Evolutionary conservation across 2,113 vertebrate species (phyloP).

Genomic region (Bothrops jararaca): DNA sequence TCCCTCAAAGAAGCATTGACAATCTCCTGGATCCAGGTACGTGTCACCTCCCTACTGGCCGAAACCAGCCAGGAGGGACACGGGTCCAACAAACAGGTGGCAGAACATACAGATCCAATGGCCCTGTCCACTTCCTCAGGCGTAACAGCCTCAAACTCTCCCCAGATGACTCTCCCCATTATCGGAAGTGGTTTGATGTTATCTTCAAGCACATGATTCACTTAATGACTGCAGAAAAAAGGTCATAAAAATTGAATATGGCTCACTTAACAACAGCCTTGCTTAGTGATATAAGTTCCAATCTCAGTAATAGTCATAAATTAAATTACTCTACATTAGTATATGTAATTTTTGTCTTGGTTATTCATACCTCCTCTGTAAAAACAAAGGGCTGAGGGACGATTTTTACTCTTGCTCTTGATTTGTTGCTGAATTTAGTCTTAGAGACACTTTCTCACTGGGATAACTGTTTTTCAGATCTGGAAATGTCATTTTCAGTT

Average conservation of each 20-base stretch:
- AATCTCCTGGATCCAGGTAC: too few relatives aligned
- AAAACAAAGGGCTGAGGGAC: accelerated
- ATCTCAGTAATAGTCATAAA: background rate
- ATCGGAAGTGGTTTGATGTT: background rate
- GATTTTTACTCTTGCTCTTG: background rate
- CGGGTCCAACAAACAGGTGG: too few relatives aligned
- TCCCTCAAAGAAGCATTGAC: too few relatives aligned
- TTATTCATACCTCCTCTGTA: background rate
- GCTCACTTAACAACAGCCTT: background rate
- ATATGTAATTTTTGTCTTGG: background rate
- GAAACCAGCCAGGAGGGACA: too few relatives aligned
- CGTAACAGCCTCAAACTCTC: too few relatives aligned
- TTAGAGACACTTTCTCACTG: background rate
- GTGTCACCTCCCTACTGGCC: too few relatives aligned
- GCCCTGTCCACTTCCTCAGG: too few relatives aligned
- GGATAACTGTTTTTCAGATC: constrained; percentile 15
- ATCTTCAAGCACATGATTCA: background rate
- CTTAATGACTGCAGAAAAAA: background rate
- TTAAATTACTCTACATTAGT: background rate
- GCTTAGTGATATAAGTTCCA: background rate
- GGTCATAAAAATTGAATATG: background rate
- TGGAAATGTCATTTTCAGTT: constrained; percentile 35
- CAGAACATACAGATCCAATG: too few relatives aligned
- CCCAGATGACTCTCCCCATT: too few relatives aligned
- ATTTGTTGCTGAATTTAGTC: background rate